Evolutionary conservation across 2,888 invertebrate genomes (phyloP), one percentile per base, ranked within the genome.

Genomic region (Epinotia nisella): DNA sequence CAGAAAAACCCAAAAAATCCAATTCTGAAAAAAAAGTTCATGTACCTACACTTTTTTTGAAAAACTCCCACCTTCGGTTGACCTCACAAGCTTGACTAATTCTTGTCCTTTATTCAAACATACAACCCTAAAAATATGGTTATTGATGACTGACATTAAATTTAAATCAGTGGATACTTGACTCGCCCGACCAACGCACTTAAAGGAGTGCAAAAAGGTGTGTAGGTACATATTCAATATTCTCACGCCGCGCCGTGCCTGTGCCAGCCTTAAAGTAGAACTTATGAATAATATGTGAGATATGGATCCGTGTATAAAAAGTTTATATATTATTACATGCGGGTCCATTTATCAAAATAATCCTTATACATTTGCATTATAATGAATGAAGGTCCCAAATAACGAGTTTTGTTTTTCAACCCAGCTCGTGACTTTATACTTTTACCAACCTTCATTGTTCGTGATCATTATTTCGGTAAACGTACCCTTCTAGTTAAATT

Each of bases 351-450:
- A 51, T 68, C 58, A 69, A 69, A 69, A 59, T 66, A 59, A 66
- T 59, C 59, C 71, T 59, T 68, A 72, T n/a, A 60, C 9, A 35
- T 69, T 69, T 64, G 62, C 62, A 69, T 73, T 69, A 69, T 68
- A 68, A 73, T 68, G 29, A 68, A 73, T 68, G 29, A 69, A 68
- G 58, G 58, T 66, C 15, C 65, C 55, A 24, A 53, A 49, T 41
- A 60, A 67, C 60, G 55, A 11, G 60, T 72, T 68, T 19, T 11
- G 60, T 72, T 68, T 15, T 49, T 64, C 59, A 51, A 53, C 3
- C 39, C 13, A 3, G 41, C 39, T 73, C 68, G 68, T 73, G 73
- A 73, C 69, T 68, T n/a, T 49, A 69, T 58, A 64, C n/a, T 69
- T 41, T 51, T 64, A 59, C 19, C 41, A 73, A 69, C 62, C 73